Conservation (phyloP, 2,797 vertebrate species). For the Tangara arthus region DNA sequence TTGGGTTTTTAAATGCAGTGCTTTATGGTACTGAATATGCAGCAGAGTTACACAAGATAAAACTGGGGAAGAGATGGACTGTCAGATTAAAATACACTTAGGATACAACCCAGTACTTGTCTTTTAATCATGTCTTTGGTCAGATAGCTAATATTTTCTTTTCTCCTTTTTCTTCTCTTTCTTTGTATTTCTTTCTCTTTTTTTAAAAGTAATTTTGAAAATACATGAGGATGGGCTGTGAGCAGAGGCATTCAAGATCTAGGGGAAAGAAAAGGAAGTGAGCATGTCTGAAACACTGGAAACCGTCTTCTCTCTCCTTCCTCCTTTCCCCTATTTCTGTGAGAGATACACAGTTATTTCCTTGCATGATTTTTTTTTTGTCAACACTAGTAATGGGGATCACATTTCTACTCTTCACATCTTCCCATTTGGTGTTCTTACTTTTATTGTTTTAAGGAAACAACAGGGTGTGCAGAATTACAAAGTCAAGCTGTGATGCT, state of each 20-base stretch:
- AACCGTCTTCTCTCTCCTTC: neutral
- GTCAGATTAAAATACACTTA: neutral
- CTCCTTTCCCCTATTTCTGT: neutral
- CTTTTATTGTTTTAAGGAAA: neutral
- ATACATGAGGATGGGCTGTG: neutral
- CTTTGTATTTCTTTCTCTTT: too few relatives aligned
- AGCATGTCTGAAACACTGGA: neutral
- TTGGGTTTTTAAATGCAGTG: neutral
- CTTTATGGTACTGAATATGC: neutral
- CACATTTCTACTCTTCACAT: neutral
- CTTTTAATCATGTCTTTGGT: neutral
- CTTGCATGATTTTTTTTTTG: neutral
- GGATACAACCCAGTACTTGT: neutral
- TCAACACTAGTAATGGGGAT: neutral
- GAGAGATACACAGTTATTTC: neutral
- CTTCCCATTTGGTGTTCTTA: neutral
- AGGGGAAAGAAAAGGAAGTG: neutral
- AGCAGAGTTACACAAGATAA: neutral
- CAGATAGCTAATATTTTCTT: neutral
- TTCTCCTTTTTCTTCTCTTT: neutral
- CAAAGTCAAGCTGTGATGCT: neutral
- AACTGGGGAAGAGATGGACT: neutral
- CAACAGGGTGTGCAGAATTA: neutral
- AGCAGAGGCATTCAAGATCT: neutral
- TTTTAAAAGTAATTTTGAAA: neutral